These are phyloP conservation scores for Drosophila seclusa DNA, from an alignment of 2,888 invertebrate species.

Conservation along the genomic window DNA sequence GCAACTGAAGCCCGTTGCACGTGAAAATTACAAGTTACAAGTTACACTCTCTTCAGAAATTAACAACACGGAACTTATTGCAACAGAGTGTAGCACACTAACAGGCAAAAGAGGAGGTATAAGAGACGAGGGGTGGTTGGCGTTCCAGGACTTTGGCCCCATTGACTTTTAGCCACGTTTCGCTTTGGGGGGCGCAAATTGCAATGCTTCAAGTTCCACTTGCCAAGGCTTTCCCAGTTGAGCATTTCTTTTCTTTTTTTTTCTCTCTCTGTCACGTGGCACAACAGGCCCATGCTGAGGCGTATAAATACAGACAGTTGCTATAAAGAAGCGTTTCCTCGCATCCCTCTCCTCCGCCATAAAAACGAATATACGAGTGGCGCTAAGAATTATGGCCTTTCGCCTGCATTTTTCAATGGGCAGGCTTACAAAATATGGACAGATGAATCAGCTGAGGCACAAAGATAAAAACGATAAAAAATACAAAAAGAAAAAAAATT, in stretches of 20 bases:
- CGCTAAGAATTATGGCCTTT: slow-evolving; percentile 54
- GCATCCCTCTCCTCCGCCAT: slow-evolving; percentile 16
- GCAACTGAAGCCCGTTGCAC: slow-evolving; percentile 56
- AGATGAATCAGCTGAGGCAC: not conserved
- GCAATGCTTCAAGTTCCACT: slow-evolving; percentile 47
- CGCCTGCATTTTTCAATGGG: slow-evolving; percentile 45
- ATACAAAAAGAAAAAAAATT: not conserved
- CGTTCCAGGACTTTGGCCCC: slow-evolving; percentile 36
- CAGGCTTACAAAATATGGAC: slow-evolving; percentile 21
- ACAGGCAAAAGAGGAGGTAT: not conserved
- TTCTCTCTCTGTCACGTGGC: slow-evolving; percentile 45
- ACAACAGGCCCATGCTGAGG: not conserved
- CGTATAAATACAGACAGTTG: slow-evolving; percentile 6
- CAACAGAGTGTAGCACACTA: slow-evolving; percentile 40
- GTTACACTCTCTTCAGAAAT: slow-evolving; percentile 78
- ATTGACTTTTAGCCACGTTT: slow-evolving; percentile 66
- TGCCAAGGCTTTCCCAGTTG: slow-evolving; percentile 29
- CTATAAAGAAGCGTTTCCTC: slow-evolving; percentile 9
- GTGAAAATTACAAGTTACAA: slow-evolving; percentile 75
- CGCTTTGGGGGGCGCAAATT: slow-evolving; percentile 40
- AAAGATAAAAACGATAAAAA: not conserved
- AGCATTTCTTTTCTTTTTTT: slow-evolving; percentile 10
- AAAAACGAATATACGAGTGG: slow-evolving; percentile 50
- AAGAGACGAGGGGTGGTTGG: not conserved
- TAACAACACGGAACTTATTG: slow-evolving; percentile 82